phyloP scores from a whole-genome alignment of 92 coral and sea anemone species.

The Virgularia gustaviana region DNA sequence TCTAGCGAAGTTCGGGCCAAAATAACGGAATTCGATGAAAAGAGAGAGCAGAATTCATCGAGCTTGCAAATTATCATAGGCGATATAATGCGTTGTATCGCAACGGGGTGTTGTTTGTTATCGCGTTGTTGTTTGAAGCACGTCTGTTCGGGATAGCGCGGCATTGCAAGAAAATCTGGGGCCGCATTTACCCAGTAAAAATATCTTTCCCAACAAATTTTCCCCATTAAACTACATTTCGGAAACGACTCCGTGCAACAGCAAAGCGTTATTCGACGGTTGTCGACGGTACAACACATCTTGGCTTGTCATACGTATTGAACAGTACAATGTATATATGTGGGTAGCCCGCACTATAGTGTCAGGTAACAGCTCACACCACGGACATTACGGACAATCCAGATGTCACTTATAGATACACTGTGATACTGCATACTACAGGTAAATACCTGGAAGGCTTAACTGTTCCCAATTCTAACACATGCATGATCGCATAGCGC shows the following conservation, averaged over 20 bases:
- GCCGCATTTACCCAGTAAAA: neutral
- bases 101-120: conserved; percentile 31
- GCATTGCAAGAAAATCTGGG: conserved; percentile 21
- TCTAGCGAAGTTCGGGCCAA: neutral
- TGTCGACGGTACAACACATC: too few relatives aligned
- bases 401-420: too few relatives aligned
- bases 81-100: neutral
- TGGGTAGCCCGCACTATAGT: too few relatives aligned
- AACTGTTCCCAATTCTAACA: too few relatives aligned
- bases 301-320: too few relatives aligned
- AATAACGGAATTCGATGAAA: neutral
- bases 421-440: too few relatives aligned
- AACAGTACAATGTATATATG: too few relatives aligned
- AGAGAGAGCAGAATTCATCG: neutral
- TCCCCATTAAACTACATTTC: neutral
- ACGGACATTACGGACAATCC: too few relatives aligned
- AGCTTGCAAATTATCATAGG: neutral
- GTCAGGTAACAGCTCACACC: too few relatives aligned
- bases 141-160: conserved; percentile 4
- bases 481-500: too few relatives aligned
- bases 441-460: too few relatives aligned
- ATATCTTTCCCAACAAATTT: neutral
- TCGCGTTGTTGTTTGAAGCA: conserved; percentile 10
- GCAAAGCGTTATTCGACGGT: neutral
- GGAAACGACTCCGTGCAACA: neutral